phyloP scores from a whole-genome alignment of 2,888 invertebrate species.

The Epistrophe grossulariae region DNA sequence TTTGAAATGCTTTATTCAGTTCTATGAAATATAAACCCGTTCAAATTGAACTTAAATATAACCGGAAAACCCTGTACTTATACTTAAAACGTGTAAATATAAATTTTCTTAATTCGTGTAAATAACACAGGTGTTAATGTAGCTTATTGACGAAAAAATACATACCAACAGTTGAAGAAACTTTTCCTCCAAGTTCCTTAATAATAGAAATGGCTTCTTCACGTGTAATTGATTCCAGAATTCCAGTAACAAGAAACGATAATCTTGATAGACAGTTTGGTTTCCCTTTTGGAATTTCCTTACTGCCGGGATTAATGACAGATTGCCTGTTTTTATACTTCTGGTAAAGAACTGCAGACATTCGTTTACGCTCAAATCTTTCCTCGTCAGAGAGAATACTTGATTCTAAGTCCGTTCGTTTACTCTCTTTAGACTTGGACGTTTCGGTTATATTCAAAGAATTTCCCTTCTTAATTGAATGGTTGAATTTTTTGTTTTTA shows the following conservation, averaged over 20 bases:
- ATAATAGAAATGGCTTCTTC: conserved; percentile 91
- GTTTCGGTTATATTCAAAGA: background rate
- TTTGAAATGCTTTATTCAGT: too few species aligned
- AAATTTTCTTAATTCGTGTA: too few species aligned
- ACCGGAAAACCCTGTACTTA: too few species aligned
- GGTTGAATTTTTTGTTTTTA: background rate
- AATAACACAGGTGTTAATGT: too few species aligned
- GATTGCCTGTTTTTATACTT: conserved; percentile 91
- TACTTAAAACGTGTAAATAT: too few species aligned
- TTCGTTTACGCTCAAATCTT: conserved; percentile 87
- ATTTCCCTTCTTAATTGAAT: background rate
- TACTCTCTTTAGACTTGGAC: conserved; percentile 72
- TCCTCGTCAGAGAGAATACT: conserved; percentile 86
- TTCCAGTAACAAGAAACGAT: conserved; percentile 92
- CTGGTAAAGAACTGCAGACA: conserved; percentile 88
- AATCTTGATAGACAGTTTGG: conserved; percentile 89
- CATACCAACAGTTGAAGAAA: conserved; percentile 86
- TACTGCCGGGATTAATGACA: conserved; percentile 92
- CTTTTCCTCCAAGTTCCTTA: conserved; percentile 91
- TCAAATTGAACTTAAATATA: too few species aligned
- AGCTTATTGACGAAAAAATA: background rate
- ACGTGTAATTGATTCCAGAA: conserved; percentile 93
- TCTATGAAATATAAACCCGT: too few species aligned
- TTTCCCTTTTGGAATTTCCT: conserved; percentile 92
- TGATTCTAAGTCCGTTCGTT: conserved; percentile 79